Evolutionary conservation across 1,140 invertebrate species (phyloP).

Genomic region (Dysdera silvatica): DNA sequence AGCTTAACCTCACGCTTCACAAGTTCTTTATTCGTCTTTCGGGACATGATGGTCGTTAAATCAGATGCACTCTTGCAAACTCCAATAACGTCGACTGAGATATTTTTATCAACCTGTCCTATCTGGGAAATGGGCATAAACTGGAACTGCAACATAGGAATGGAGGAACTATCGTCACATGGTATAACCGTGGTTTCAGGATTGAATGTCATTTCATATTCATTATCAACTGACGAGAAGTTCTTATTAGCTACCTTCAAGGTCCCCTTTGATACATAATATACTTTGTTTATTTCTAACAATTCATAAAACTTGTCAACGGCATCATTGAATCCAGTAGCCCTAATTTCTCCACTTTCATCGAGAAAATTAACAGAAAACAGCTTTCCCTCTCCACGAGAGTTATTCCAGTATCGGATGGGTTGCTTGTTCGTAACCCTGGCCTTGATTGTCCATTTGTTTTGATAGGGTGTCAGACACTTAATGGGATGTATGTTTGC

Average conservation of each 20-base stretch:
- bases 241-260: conserved; percentile 90
- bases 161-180: conserved; percentile 50
- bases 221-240: conserved; percentile 74
- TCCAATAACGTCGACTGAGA: conserved; percentile 72
- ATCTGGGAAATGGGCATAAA: conserved; percentile 73
- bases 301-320: conserved; percentile 86
- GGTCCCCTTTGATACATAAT: conserved; percentile 70
- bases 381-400: conserved; percentile 82
- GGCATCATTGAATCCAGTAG: conserved; percentile 84
- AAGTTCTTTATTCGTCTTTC: conserved; percentile 68
- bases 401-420: conserved; percentile 83
- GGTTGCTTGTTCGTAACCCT: conserved; percentile 73
- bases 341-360: conserved; percentile 86
- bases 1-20: conserved; percentile 81
- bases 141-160: conserved; percentile 74
- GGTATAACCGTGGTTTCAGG: conserved; percentile 65
- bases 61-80: conserved; percentile 71
- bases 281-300: conserved; percentile 63
- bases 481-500: conserved; percentile 56
- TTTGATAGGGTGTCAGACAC: conserved; percentile 81
- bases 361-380: conserved; percentile 90
- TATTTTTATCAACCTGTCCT: conserved; percentile 47
- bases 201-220: conserved; percentile 92
- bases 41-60: conserved; percentile 60
- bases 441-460: conserved; percentile 88